A percentile compares a stretch with the other conserved stretches of the same genome.
These are phyloP conservation scores for Passer domesticus DNA, from an alignment of 2,113 vertebrate genomes.

Conservation along the genomic window DNA sequence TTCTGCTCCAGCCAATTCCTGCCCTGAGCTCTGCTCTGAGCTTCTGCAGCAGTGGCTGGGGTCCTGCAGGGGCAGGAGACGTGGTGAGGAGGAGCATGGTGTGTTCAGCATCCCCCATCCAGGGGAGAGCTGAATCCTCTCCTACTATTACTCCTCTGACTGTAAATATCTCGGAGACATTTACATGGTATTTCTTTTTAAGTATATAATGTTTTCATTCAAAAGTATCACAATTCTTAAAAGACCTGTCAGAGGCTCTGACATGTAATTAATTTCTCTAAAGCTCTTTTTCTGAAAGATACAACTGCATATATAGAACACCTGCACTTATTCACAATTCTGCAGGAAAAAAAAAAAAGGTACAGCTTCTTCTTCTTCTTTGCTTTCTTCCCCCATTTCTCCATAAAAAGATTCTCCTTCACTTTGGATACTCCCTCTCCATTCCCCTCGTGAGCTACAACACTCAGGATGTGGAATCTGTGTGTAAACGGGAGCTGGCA, in stretches of 20 bases:
- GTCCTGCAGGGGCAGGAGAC: background rate
- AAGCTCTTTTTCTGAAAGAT: constrained; percentile 58
- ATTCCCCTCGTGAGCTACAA: background rate
- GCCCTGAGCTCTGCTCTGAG: background rate
- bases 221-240: constrained; percentile 68
- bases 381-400: constrained; percentile 17
- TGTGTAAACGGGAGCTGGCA: background rate
- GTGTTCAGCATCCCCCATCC: background rate
- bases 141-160: constrained; percentile 37
- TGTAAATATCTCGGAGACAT: constrained; percentile 58
- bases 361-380: background rate
- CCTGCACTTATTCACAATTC: constrained; percentile 63
- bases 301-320: constrained; percentile 27
- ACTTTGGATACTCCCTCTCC: background rate
- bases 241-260: constrained; percentile 68
- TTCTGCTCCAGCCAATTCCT: too few species aligned
- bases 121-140: background rate
- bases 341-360: constrained; percentile 17
- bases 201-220: constrained; percentile 70
- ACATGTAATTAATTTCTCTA: constrained; percentile 70
- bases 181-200: constrained; percentile 67
- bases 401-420: constrained; percentile 29
- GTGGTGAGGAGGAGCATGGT: background rate
- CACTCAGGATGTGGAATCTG: background rate
- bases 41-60: background rate